Conservation (phyloP, 2,113 vertebrate genomes). For the Petrocephalus microphthalmus region DNA sequence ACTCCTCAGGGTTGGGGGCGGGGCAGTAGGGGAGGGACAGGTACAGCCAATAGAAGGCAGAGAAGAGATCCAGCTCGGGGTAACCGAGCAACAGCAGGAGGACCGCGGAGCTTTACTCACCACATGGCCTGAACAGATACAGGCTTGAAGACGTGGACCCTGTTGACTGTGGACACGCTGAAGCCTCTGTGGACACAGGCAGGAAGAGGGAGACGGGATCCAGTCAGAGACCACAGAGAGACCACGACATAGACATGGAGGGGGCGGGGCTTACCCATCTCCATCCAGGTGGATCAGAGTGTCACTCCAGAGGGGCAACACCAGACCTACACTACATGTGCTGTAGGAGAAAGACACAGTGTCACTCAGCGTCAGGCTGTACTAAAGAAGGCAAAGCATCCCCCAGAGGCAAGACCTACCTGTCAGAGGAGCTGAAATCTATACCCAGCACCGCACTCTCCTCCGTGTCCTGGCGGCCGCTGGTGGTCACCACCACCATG, state of each 20-base stretch:
- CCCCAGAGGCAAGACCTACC: conserved; percentile 54
- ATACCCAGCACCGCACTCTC: conserved; percentile 93
- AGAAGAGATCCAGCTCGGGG: not conserved
- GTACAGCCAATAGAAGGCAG: not conserved
- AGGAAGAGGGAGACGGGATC: not conserved
- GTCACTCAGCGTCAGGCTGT: not conserved
- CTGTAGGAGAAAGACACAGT: conserved; percentile 50
- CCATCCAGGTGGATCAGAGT: conserved; percentile 97
- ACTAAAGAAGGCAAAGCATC: not conserved
- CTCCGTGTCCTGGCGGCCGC: conserved; percentile 90
- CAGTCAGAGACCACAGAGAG: not conserved
- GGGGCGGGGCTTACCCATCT: conserved; percentile 76
- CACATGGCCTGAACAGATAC: conserved; percentile 98
- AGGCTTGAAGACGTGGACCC: conserved; percentile 94
- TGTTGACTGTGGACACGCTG: conserved; percentile 90
- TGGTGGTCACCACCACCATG: conserved; percentile 96
- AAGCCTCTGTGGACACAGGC: conserved; percentile 65
- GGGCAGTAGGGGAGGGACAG: not conserved
- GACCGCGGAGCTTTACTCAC: conserved; percentile 58
- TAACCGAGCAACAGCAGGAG: not conserved
- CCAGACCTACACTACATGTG: conserved; percentile 85
- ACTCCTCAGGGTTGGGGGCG: not conserved
- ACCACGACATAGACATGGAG: not conserved
- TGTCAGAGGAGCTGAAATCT: conserved; percentile 87
- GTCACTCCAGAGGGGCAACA: conserved; percentile 95